Percentiles rank a stretch among this genome's conserved stretches.
phyloP scores from a whole-genome alignment of 2,888 invertebrate species.

The Caenorhabditis zanzibari region DNA sequence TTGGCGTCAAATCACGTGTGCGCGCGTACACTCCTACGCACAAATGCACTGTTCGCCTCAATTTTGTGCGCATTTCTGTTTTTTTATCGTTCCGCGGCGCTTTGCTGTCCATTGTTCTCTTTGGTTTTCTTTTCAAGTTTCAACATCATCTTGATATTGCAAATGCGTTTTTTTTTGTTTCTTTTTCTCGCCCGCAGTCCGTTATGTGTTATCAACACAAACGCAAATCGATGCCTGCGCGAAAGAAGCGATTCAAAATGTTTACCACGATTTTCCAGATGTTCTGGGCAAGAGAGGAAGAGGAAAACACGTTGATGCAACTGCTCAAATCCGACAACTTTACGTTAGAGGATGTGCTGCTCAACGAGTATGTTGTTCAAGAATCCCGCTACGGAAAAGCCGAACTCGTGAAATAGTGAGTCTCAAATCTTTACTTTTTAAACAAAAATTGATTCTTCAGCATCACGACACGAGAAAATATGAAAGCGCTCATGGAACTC shows the following conservation, averaged over 20 bases:
- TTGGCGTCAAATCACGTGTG: slow-evolving; percentile 48
- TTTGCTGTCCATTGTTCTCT: slow-evolving; percentile 27
- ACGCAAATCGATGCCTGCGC: slow-evolving; percentile 50
- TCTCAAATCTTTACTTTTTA: slow-evolving; percentile 4
- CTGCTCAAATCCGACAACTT: slow-evolving; percentile 66
- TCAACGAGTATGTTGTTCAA: slow-evolving; percentile 75
- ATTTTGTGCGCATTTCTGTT: slow-evolving; percentile 42
- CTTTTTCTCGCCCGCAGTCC: slow-evolving; percentile 1
- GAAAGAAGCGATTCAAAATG: slow-evolving; percentile 30
- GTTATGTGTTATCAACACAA: slow-evolving; percentile 35
- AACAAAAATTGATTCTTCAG: slow-evolving; percentile 56
- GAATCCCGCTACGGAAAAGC: slow-evolving; percentile 73
- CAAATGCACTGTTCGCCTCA: slow-evolving; percentile 26
- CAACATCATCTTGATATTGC: slow-evolving; percentile 19
- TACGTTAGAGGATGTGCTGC: slow-evolving; percentile 72
- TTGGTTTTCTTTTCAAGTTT: slow-evolving; percentile 26
- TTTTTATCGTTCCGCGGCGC: slow-evolving; percentile 36
- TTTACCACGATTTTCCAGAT: slow-evolving; percentile 60
- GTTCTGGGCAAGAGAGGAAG: slow-evolving; percentile 70
- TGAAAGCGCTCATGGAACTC: slow-evolving; percentile 64
- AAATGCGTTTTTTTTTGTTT: slow-evolving; percentile 38
- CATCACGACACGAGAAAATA: slow-evolving; percentile 64
- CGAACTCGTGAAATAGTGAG: slow-evolving; percentile 73
- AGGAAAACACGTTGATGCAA: slow-evolving; percentile 64
- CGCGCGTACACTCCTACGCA: slow-evolving; percentile 50